Conservation (phyloP, 2,797 vertebrate genomes). For the Acrocephalus scirpaceus region DNA sequence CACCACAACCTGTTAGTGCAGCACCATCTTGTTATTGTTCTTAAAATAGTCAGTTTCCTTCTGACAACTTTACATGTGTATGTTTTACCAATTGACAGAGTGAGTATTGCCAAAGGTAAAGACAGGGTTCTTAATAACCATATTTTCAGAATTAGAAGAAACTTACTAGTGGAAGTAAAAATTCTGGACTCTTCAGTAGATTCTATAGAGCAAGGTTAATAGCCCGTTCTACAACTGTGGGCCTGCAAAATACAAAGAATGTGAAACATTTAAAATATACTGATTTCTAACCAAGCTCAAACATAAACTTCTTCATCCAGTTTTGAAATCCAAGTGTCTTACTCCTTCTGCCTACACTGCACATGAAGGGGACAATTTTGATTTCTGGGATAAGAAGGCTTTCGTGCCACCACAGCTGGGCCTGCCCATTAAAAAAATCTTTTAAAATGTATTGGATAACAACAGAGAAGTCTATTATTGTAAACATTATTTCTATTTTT, state of each 20-base stretch:
- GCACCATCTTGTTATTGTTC: not conserved
- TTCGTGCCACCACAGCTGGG: not conserved
- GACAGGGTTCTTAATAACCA: not conserved
- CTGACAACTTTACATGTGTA: not conserved
- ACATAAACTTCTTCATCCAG: not conserved
- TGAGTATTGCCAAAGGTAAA: not conserved
- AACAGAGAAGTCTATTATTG: not conserved
- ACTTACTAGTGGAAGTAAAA: not conserved
- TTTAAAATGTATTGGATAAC: not conserved
- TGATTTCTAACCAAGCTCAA: not conserved
- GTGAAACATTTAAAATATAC: not conserved
- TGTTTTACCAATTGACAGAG: not conserved
- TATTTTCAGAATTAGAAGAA: not conserved
- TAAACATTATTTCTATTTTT: not conserved
- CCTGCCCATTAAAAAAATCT: not conserved
- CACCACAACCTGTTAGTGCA: not conserved
- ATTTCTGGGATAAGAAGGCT: not conserved
- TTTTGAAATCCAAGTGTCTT: not conserved
- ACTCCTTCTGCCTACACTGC: not conserved
- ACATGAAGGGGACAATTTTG: not conserved
- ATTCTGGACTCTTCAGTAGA: not conserved
- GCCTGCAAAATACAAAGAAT: not conserved
- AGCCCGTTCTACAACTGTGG: not conserved
- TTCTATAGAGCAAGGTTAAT: not conserved
- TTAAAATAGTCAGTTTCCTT: not conserved